A percentile compares a stretch with the other conserved stretches of the same genome.
Evolutionary conservation across 2,797 vertebrate genomes (phyloP).

Genomic region (Melanotaenia pygmaea): DNA sequence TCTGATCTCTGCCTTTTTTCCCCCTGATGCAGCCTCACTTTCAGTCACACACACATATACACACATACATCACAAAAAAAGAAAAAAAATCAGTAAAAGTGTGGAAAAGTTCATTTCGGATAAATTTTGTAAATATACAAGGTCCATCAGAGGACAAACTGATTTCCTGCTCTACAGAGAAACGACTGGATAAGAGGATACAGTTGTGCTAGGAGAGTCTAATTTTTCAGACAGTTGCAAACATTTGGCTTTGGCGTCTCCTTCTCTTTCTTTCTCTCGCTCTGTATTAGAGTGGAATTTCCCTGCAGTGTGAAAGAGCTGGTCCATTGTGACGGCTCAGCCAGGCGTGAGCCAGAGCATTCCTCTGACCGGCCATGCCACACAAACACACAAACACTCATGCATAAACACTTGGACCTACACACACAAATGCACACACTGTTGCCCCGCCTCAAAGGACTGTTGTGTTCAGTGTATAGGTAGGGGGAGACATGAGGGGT

Average conservation of each 20-base stretch:
- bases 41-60: slow-evolving; percentile 17
- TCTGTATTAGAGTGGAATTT: slow-evolving; percentile 81
- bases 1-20: slow-evolving; percentile 31
- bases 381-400: slow-evolving; percentile 77
- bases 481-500: slow-evolving; percentile 28
- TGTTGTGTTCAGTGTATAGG: slow-evolving; percentile 64
- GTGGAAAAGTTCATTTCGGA: slow-evolving; percentile 14
- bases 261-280: slow-evolving; percentile 56
- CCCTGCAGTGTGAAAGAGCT: slow-evolving; percentile 84
- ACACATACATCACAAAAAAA: background rate
- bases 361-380: slow-evolving; percentile 82
- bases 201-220: slow-evolving; percentile 43
- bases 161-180: slow-evolving; percentile 31
- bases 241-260: slow-evolving; percentile 67
- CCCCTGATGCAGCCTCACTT: slow-evolving; percentile 21
- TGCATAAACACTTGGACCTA: slow-evolving; percentile 62
- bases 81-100: slow-evolving; percentile 8
- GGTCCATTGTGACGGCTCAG: slow-evolving; percentile 85
- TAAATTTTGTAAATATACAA: background rate
- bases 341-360: slow-evolving; percentile 81
- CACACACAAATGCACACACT: slow-evolving; percentile 61
- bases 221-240: slow-evolving; percentile 74
- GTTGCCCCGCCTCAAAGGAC: slow-evolving; percentile 61
- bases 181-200: slow-evolving; percentile 7
- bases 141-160: slow-evolving; percentile 5